These are phyloP conservation scores for Agriopis aurantiaria DNA, from an alignment of 2,888 invertebrate genomes.

Conservation along the genomic window DNA sequence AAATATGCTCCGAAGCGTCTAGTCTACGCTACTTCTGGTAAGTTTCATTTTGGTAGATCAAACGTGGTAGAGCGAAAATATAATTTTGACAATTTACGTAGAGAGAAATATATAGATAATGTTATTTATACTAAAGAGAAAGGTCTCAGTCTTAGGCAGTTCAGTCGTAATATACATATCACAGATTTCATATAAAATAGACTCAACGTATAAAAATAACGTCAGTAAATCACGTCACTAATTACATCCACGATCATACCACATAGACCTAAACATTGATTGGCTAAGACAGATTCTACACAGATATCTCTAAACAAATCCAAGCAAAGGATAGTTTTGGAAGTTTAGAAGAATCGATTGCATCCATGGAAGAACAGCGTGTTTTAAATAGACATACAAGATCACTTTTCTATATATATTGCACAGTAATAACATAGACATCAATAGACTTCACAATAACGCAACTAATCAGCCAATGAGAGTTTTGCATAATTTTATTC, in stretches of 20 bases:
- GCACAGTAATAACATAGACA: conserved; percentile 35
- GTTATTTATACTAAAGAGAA: too few relatives aligned
- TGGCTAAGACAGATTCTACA: conserved; percentile 29
- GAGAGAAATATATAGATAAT: background rate
- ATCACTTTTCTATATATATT: conserved; percentile 32
- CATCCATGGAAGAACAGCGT: conserved; percentile 52
- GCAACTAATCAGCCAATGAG: conserved; percentile 34
- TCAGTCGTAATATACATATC: too few relatives aligned
- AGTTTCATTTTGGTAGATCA: conserved; percentile 41
- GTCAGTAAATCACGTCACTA: background rate
- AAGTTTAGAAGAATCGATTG: conserved; percentile 48
- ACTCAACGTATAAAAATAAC: background rate
- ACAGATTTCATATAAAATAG: too few relatives aligned
- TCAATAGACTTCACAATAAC: conserved; percentile 20
- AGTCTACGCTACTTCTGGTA: conserved; percentile 59
- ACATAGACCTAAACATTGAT: conserved; percentile 20
- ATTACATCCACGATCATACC: conserved; percentile 11
- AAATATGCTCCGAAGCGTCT: conserved; percentile 77
- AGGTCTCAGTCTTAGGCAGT: too few relatives aligned
- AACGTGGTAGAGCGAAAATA: conserved; percentile 9
- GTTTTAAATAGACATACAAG: conserved; percentile 29
- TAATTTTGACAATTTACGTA: background rate
- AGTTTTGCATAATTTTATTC: conserved; percentile 22
- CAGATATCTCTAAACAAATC: conserved; percentile 27
- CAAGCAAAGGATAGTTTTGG: conserved; percentile 47